Evolutionary conservation across 2,113 vertebrate genomes (phyloP).

Genomic region (Paramormyrops kingsleyae): DNA sequence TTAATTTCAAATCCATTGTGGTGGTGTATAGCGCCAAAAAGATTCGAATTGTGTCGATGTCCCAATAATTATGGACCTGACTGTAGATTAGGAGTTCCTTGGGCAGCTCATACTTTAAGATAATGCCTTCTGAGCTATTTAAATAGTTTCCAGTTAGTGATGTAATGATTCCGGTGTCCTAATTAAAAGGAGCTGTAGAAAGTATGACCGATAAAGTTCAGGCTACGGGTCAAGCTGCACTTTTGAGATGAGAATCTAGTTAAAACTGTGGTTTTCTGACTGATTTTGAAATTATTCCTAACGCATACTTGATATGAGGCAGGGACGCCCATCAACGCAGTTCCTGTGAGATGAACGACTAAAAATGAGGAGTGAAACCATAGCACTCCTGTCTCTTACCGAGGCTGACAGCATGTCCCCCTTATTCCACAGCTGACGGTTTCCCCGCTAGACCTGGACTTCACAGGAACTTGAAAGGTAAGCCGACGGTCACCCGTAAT

Average conservation of each 20-base stretch:
- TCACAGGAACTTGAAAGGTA: constrained; percentile 65
- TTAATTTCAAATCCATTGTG: too few relatives aligned
- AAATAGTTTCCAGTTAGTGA: neutral
- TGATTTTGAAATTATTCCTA: neutral
- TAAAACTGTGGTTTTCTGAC: neutral
- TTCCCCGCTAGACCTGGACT: constrained; percentile 64
- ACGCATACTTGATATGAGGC: neutral
- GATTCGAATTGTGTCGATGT: too few relatives aligned
- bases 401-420: neutral
- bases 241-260: neutral
- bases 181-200: neutral
- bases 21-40: too few relatives aligned
- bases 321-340: neutral
- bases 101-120: neutral
- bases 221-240: neutral
- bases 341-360: neutral
- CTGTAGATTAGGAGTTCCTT: neutral
- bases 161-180: neutral
- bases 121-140: neutral
- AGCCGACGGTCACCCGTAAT: neutral
- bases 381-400: neutral
- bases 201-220: neutral
- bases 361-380: neutral
- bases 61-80: too few relatives aligned
- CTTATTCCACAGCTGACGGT: constrained; percentile 55